Evolutionary conservation across 1,140 invertebrate genomes (phyloP), one percentile per base, ranked within the genome.

Genomic region (Zaprionus capensis): DNA sequence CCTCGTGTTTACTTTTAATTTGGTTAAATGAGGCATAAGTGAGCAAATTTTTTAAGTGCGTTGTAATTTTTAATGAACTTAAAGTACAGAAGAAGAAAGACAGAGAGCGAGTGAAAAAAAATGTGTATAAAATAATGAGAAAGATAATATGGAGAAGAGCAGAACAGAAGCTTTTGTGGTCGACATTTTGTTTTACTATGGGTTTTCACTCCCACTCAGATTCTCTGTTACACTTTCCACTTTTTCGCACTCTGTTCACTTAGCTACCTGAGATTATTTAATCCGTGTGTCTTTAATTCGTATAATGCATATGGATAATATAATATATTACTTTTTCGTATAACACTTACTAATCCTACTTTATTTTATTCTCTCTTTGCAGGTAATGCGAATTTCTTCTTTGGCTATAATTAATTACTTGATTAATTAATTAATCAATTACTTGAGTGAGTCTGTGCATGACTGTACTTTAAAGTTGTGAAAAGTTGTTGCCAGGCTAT

Each of bases 11-110:
- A 90, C 86, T 90, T 90, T 90, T 90, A 90, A 90, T 90, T 90
- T 90, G 79, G 79, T 90, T 90, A 85, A 90, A 90, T 88, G 85
- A 90, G 85, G 85, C 85, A 84, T 90, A 83, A 87, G 83, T 87
- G 84, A 80, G 68, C 81, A 87, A 82, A 69, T 81, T 88, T 88
- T 86, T 78, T 85, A 83, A 84, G 84, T 88, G 80, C 78, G 78
- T 73, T 87, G 76, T 83, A 87, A 88, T 87, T 88, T 87, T 88
- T 83, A 88, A 87, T 88, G 81, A 87, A 88, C 77, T 83, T 67
- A 58, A 76, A 76, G 72, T 20, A 75, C 58, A 17, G 22, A 12
- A 63, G 24, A 63, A 53, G 36, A 49, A 36, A 49, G 17, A 68
- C 62, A 53, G 15, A 74, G n/a, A 72, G 38, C 14, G 55, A 49